Evolutionary conservation across 2,797 vertebrate species (phyloP), one percentile per base, ranked within the genome.

Genomic region (Clarias platycephalus): DNA sequence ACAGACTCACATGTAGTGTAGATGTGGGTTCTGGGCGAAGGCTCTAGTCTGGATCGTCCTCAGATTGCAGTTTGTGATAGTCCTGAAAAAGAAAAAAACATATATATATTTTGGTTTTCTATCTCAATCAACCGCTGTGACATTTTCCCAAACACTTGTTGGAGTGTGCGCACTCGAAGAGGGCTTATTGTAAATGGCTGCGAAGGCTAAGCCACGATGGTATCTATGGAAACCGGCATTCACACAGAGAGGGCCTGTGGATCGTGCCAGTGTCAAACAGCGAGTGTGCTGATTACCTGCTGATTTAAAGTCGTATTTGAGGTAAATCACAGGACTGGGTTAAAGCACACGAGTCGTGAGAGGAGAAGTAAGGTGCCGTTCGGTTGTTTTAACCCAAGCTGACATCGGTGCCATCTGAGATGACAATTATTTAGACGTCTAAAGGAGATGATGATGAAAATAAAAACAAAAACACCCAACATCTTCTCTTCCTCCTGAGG

Each of bases 1-100:
- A n/a, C 34, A 62, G 37, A 97, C 98, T 99, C 91, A 99, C 98
- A 99, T 98, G 91, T 97, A 97, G 87, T 91, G 97, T 90, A 99
- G 93, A 66, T 97, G 94, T 24, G 96, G 96, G 90, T 99, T 99
- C 94, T 97, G 96, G 90, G 96, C 96, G 81, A 99, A 99, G 80
- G 96, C 96, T 37, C 96, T 94, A 1, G 95, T 91, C 88, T 96
- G 96, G 92, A 99, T 96, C 22, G 87, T 92, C 60, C 94, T 93
- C 84, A 99, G 94, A 93, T 95, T 96, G 92, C 96, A 98, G 91
- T 95, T 97, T 87, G 93, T 96, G 87, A 99, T 97, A 85, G 97
- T 97, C 92, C 98, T 99, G 58, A n/a, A 87, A 85, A 63, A 89
- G 8, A 89, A 1, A 83, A 81, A 80, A 80, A 9, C 7, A 44